A percentile compares a stretch with the other conserved stretches of the same genome.
These are phyloP conservation scores for Dermochelys coriacea DNA, from an alignment of 2,797 vertebrate genomes.

Conservation along the genomic window DNA sequence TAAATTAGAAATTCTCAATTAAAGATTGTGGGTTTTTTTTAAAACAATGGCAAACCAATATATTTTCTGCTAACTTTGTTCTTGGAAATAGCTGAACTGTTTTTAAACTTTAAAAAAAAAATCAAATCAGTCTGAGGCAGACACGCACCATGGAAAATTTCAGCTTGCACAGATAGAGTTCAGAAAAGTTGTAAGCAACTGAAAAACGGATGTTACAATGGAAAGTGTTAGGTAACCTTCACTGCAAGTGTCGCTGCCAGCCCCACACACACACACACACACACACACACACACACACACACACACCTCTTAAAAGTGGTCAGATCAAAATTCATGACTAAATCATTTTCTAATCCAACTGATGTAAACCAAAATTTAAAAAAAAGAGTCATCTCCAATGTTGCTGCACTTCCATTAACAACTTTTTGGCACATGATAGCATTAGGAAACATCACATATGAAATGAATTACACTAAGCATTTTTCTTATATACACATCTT, in stretches of 20 bases:
- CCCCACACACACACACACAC: background rate
- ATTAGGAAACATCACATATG: conserved; percentile 33
- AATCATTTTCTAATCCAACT: background rate
- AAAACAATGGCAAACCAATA: conserved; percentile 18
- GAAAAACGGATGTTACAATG: background rate
- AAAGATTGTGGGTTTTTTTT: background rate
- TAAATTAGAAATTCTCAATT: background rate
- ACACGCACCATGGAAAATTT: background rate
- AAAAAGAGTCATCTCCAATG: rapidly evolving
- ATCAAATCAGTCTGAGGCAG: background rate
- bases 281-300: background rate
- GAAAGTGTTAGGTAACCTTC: background rate
- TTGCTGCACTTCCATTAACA: background rate
- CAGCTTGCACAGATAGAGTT: conserved; percentile 1
- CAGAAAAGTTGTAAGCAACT: background rate
- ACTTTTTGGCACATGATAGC: background rate
- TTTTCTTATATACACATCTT: conserved; percentile 20
- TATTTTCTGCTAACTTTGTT: conserved; percentile 59
- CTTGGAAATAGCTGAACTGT: conserved; percentile 52
- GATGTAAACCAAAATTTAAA: background rate
- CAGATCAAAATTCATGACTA: background rate
- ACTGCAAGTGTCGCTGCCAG: background rate
- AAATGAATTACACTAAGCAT: conserved; percentile 20
- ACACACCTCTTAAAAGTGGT: background rate
- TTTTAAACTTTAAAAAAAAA: conserved; percentile 17